These are phyloP conservation scores for Drosophila gunungcola DNA, from an alignment of 1,140 invertebrate species.

Conservation along the genomic window DNA sequence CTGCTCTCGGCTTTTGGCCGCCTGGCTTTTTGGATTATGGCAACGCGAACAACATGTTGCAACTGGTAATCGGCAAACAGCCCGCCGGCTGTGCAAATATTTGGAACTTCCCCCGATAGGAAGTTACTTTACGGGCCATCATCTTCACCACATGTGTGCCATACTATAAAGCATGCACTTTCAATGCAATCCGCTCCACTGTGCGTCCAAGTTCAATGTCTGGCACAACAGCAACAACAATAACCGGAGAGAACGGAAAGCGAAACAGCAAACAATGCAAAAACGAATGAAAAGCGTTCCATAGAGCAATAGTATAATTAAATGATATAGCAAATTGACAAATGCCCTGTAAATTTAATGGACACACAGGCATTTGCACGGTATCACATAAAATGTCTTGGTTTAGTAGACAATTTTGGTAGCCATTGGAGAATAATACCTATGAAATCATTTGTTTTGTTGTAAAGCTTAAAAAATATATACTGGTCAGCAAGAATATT, in stretches of 20 bases:
- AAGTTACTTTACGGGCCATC: conserved; percentile 35
- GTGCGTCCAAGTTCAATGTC: conserved; percentile 78
- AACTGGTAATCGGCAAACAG: conserved; percentile 30
- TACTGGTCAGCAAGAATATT: too few species aligned
- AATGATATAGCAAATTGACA: neutral
- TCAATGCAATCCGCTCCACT: conserved; percentile 53
- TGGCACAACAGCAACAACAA: conserved; percentile 41
- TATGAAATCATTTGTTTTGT: too few species aligned
- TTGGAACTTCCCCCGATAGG: conserved; percentile 42
- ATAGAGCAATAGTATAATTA: conserved; percentile 10
- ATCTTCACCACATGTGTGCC: conserved; percentile 14
- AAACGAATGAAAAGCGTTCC: conserved; percentile 29
- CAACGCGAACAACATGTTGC: conserved; percentile 60
- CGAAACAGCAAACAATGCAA: conserved; percentile 9
- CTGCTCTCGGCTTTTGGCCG: conserved; percentile 27
- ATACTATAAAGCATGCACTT: conserved; percentile 6
- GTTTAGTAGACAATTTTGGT: too few species aligned
- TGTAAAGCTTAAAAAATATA: too few species aligned
- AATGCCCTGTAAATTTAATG: neutral
- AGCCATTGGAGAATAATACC: too few species aligned
- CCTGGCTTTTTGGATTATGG: conserved; percentile 49
- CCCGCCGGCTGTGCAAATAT: conserved; percentile 54
- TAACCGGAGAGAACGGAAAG: conserved; percentile 10
- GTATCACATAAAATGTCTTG: too few species aligned
- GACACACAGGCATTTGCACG: too few species aligned